Evolutionary conservation across 2,797 vertebrate species (phyloP), one percentile per base, ranked within the genome.

Genomic region (Fistularia tabacaria): DNA sequence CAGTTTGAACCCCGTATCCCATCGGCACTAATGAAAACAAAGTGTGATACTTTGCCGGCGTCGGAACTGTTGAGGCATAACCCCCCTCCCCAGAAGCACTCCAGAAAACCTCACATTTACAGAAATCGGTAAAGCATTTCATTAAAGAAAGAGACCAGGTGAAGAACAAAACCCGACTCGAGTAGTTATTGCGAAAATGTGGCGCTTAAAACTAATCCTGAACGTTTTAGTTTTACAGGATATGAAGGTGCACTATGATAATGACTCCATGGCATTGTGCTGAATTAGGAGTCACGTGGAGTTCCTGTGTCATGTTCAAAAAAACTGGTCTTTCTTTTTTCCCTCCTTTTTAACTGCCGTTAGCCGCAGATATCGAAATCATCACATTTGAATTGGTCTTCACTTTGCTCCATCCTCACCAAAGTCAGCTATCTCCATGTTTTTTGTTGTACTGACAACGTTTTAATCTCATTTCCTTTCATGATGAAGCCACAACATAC

Each of bases 1-100:
- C 1, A 59, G 59, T 70, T 62, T 65, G 61, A 82, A 81, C 70
- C 73, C 64, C 69, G 57, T 51, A 69, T 36, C 59, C 51, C 48
- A 54, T 63, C 72, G 63, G 10, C 51, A 15, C 50, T 6, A 59
- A 9, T 40, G 50, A 64, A 54, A 13, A 25, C 25, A 25, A 25
- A 25, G 25, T 25, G 25, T 25, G 25, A 25, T 25, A 25, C 25
- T 25, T 25, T 25, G 25, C 25, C 25, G 5, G 25, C 25, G 2
- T 25, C 25, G 25, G 25, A 25, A 25, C 25, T 5, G 25, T 25
- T 25, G 25, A 25, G 25, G 25, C 25, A 25, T 25, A 40, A 8
- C 39, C 39, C 39, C 39, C 39, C n/a, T n/a, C n/a, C 39, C 39
- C 39, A 51, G 9, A 13, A 51, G 36, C 42, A 47, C 61, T 39